A percentile compares a stretch with the other conserved stretches of the same genome.
phyloP scores from a whole-genome alignment of 2,113 vertebrate species.

The Zosterops pallidus region DNA sequence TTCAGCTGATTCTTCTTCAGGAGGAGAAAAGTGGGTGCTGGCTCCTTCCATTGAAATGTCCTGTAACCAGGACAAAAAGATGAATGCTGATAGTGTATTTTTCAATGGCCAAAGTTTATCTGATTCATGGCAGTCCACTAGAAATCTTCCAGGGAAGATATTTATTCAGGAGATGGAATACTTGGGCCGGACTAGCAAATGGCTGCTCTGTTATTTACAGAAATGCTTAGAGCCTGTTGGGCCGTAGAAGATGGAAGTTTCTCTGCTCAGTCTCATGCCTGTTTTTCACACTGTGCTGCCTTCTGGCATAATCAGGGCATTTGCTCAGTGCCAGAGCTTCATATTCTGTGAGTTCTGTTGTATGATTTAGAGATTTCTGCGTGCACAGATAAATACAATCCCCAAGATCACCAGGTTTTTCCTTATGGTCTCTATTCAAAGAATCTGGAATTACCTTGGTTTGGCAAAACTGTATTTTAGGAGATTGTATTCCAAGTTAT shows the following conservation, averaged over 20 bases:
- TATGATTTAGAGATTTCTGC: not conserved
- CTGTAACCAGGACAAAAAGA: not conserved
- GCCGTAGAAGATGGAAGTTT: not conserved
- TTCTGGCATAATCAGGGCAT: not conserved
- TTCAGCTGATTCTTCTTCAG: not conserved
- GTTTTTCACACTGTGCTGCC: not conserved
- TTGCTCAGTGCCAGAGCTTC: not conserved
- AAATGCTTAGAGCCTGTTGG: not conserved
- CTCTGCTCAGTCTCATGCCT: not conserved
- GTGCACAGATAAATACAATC: not conserved
- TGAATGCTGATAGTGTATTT: not conserved
- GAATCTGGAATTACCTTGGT: not conserved
- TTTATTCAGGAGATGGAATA: slow-evolving; percentile 7
- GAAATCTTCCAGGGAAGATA: not conserved
- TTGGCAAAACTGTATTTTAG: not conserved
- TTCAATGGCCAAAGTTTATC: not conserved
- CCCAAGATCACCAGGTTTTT: not conserved
- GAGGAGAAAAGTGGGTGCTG: not conserved
- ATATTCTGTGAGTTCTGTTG: not conserved
- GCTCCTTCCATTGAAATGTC: not conserved
- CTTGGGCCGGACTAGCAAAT: not conserved
- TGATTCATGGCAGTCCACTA: not conserved
- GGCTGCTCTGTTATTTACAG: not conserved
- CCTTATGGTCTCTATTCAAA: not conserved
- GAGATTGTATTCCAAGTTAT: not conserved